These are phyloP conservation scores for Nasonia vitripennis DNA, from an alignment of 1,140 invertebrate genomes.

Conservation along the genomic window DNA sequence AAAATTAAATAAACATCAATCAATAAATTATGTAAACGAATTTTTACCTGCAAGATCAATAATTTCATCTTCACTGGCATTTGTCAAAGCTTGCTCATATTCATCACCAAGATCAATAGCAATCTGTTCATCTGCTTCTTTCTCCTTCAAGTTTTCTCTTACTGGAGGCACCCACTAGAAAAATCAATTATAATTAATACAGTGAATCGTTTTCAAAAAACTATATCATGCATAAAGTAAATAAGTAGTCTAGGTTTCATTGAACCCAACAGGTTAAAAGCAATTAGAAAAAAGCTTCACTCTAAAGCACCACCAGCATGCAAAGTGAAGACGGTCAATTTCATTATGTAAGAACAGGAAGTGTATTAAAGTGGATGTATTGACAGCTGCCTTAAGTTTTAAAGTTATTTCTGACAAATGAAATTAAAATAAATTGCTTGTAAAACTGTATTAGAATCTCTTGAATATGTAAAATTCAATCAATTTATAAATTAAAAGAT, in stretches of 20 bases:
- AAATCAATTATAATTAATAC: background rate
- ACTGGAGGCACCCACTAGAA: conserved; percentile 89
- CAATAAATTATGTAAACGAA: conserved; percentile 27
- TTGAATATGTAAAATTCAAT: too few relatives aligned
- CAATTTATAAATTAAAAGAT: too few relatives aligned
- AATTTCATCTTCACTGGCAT: conserved; percentile 97
- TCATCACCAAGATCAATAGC: conserved; percentile 95
- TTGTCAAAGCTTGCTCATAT: conserved; percentile 93
- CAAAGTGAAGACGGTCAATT: conserved; percentile 28
- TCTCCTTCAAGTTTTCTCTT: conserved; percentile 84
- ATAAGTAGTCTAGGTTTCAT: background rate
- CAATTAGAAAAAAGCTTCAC: conserved; percentile 9
- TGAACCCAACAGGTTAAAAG: conserved; percentile 5
- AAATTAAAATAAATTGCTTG: too few relatives aligned
- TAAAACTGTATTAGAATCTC: too few relatives aligned
- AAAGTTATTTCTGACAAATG: too few relatives aligned
- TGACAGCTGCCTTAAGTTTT: too few relatives aligned
- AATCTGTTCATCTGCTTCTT: conserved; percentile 92
- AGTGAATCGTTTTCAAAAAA: too few relatives aligned
- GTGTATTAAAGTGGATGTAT: background rate
- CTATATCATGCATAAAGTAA: too few relatives aligned
- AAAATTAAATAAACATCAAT: conserved; percentile 4
- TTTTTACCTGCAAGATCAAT: conserved; percentile 96
- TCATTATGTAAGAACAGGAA: conserved; percentile 25
- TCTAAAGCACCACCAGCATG: background rate